Percentiles rank a stretch among this genome's conserved stretches.
These are phyloP conservation scores for Perca schrenkii DNA, from an alignment of 2,113 vertebrate genomes.

Conservation along the genomic window DNA sequence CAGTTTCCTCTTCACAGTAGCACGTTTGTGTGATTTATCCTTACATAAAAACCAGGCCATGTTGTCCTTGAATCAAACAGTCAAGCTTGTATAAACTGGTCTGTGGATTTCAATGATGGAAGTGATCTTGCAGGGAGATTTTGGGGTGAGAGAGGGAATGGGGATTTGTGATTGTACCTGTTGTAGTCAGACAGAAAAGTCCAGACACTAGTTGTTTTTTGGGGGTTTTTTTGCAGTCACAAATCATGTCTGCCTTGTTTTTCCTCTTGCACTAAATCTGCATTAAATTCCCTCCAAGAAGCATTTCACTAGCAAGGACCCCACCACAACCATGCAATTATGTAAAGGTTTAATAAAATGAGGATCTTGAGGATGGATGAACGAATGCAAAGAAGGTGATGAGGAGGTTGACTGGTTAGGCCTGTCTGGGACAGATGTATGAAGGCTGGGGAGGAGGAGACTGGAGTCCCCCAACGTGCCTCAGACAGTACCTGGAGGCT, in stretches of 20 bases:
- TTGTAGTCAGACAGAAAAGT: background rate
- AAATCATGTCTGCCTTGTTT: slow-evolving; percentile 10
- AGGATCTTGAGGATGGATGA: too few relatives aligned
- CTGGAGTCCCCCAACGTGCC: too few relatives aligned
- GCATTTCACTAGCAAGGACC: background rate
- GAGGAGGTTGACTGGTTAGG: too few relatives aligned
- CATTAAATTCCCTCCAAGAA: background rate
- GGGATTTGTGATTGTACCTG: background rate
- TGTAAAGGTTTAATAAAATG: too few relatives aligned
- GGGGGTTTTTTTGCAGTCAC: background rate
- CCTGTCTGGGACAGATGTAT: too few relatives aligned
- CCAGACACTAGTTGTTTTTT: background rate
- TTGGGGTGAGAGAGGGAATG: background rate
- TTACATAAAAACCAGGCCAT: slow-evolving; percentile 4
- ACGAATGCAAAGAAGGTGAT: too few relatives aligned
- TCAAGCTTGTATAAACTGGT: slow-evolving; percentile 31
- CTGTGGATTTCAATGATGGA: slow-evolving; percentile 21
- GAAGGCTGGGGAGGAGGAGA: too few relatives aligned
- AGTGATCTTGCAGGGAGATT: slow-evolving; percentile 19
- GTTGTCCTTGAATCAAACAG: slow-evolving; percentile 29
- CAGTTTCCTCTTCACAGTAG: slow-evolving; percentile 38
- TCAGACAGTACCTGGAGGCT: too few relatives aligned
- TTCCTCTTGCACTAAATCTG: background rate
- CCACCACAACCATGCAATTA: too few relatives aligned
- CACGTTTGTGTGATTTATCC: slow-evolving; percentile 22